Conservation (phyloP, 2,113 vertebrate species). For the Tachysurus vachellii region DNA sequence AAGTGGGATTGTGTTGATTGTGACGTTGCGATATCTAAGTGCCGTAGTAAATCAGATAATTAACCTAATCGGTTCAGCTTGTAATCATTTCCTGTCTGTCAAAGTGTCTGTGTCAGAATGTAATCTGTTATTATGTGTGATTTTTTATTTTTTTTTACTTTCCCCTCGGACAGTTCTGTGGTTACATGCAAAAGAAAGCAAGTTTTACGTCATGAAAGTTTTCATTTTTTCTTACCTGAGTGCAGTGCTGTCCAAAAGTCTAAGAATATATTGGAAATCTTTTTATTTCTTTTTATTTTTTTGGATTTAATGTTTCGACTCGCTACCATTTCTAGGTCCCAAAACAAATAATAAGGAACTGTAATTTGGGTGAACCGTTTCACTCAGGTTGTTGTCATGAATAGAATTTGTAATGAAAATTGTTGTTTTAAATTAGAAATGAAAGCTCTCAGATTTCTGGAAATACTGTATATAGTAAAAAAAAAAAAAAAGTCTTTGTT, state of each 20-base stretch:
- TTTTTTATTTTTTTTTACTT: background rate
- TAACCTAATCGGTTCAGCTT: background rate
- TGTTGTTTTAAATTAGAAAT: background rate
- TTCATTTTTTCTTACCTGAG: background rate
- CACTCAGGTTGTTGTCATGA: background rate
- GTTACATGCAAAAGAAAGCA: background rate
- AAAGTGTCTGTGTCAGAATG: background rate
- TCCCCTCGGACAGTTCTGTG: too few relatives aligned
- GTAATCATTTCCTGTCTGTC: background rate
- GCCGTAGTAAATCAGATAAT: background rate
- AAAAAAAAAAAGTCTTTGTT: background rate
- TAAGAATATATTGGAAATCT: background rate
- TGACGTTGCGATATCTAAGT: background rate
- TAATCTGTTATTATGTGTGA: background rate
- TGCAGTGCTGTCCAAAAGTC: background rate
- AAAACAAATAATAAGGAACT: too few relatives aligned
- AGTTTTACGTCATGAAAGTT: background rate
- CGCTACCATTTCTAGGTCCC: too few relatives aligned
- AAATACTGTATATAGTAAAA: background rate
- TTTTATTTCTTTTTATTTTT: too few relatives aligned
- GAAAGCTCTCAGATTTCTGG: background rate
- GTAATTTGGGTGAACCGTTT: too few relatives aligned
- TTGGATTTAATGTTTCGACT: too few relatives aligned
- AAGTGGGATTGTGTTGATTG: background rate
- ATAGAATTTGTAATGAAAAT: background rate